Evolutionary conservation across 2,113 vertebrate species (phyloP).

Genomic region (Crotophaga sulcirostris): DNA sequence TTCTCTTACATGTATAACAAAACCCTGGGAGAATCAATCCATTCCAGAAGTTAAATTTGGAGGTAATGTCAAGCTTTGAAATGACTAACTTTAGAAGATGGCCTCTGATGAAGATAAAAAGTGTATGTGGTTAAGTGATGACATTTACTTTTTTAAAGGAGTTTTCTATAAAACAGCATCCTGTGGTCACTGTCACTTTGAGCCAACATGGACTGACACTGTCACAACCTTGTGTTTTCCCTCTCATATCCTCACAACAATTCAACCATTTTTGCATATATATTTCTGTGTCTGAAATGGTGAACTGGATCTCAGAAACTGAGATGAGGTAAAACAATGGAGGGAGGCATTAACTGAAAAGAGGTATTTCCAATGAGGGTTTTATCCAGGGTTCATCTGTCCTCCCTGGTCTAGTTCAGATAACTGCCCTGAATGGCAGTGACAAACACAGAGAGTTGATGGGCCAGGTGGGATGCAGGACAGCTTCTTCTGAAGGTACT

Average conservation of each 20-base stretch:
- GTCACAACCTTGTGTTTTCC: background rate
- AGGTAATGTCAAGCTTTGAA: background rate
- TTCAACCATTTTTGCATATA: background rate
- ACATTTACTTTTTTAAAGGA: background rate
- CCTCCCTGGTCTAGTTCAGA: background rate
- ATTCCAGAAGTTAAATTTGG: background rate
- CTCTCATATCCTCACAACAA: background rate
- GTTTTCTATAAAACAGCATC: background rate
- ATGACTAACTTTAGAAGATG: background rate
- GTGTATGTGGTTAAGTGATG: background rate
- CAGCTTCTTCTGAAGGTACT: background rate
- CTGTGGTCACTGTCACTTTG: background rate
- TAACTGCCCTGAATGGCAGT: background rate
- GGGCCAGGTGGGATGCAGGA: background rate
- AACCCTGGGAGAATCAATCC: background rate
- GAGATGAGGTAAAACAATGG: background rate
- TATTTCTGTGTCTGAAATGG: background rate
- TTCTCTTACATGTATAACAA: background rate
- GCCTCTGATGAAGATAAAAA: background rate
- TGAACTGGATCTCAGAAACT: background rate
- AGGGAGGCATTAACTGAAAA: background rate
- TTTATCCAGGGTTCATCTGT: background rate
- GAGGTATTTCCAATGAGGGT: accelerated
- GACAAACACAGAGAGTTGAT: background rate
- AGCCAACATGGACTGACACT: background rate